These are phyloP conservation scores for Hydriomena furcata DNA, from an alignment of 2,888 invertebrate genomes.

Conservation along the genomic window DNA sequence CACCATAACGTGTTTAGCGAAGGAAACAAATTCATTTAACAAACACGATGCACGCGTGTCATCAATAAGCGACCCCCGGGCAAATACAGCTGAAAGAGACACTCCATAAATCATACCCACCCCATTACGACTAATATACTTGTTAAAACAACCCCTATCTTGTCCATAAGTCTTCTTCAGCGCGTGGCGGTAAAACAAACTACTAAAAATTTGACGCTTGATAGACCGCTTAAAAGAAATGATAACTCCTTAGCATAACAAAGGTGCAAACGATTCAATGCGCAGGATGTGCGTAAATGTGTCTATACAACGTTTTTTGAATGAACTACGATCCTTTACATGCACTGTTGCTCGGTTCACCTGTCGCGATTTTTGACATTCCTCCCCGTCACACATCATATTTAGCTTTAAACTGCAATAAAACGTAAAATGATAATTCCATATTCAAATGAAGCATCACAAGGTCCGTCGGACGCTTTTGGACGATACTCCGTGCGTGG, in stretches of 20 bases:
- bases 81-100: constrained; percentile 77
- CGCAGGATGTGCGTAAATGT: constrained; percentile 66
- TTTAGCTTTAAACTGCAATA: constrained; percentile 3
- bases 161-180: constrained; percentile 62
- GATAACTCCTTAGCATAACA: constrained; percentile 79
- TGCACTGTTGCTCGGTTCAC: constrained; percentile 63
- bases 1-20: constrained; percentile 39
- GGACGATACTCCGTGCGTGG: constrained; percentile 68
- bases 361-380: constrained; percentile 45
- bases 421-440: constrained; percentile 38
- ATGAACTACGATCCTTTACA: constrained; percentile 44
- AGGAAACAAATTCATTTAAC: constrained; percentile 55
- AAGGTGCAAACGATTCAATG: constrained; percentile 63
- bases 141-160: constrained; percentile 82
- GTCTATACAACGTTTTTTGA: constrained; percentile 56
- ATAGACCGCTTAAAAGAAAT: constrained; percentile 57
- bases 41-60: constrained; percentile 66
- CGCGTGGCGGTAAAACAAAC: constrained; percentile 61
- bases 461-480: constrained; percentile 58
- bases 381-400: constrained; percentile 4
- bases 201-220: constrained; percentile 66
- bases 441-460: constrained; percentile 74
- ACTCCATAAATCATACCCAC: constrained; percentile 78
- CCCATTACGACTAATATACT: constrained; percentile 79
- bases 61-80: constrained; percentile 72